A percentile compares a stretch with the other conserved stretches of the same genome.
phyloP scores from a whole-genome alignment of 2,113 vertebrate genomes.

The Lophotis ruficrista region DNA sequence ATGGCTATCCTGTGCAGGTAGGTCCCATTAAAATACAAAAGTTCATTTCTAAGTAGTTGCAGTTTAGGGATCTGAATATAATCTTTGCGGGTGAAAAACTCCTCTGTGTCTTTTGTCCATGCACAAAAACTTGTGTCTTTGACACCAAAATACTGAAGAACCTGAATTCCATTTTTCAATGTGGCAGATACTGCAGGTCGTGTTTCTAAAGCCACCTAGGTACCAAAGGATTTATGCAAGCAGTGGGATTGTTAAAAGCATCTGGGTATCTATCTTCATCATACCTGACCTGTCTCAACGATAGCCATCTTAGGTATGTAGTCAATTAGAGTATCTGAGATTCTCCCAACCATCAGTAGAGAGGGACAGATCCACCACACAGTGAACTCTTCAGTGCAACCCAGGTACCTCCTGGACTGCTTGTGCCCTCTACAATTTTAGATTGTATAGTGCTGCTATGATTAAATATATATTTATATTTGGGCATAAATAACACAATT shows the following conservation, averaged over 20 bases:
- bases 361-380: background rate
- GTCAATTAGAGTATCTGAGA: background rate
- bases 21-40: background rate
- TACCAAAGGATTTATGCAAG: background rate
- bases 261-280: background rate
- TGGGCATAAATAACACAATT: background rate
- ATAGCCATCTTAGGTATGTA: background rate
- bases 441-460: background rate
- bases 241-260: background rate
- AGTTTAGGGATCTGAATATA: background rate
- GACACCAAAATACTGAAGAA: background rate
- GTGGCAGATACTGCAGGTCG: background rate
- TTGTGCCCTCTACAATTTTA: background rate
- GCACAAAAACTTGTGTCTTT: background rate
- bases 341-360: background rate
- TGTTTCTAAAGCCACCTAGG: background rate
- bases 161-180: background rate
- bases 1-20: background rate
- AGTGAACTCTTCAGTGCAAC: background rate
- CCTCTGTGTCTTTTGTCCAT: fast-evolving
- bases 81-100: background rate
- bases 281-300: background rate
- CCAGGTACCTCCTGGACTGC: background rate
- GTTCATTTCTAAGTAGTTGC: background rate
- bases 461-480: background rate